phyloP scores from a whole-genome alignment of 2,888 invertebrate genomes.

The Dicroscelio sp. region DNA sequence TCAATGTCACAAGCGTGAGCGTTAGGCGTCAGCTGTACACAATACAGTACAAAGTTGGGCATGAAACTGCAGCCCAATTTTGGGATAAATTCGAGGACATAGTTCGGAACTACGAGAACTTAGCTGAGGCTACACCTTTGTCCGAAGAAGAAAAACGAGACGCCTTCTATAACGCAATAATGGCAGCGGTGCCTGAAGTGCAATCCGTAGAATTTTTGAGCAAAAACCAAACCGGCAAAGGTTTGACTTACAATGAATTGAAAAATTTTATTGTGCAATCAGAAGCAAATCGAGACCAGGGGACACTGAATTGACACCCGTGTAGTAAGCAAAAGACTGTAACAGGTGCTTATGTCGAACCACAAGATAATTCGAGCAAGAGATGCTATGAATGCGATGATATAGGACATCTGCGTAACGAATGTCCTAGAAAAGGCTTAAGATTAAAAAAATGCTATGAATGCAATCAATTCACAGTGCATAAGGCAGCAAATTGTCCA shows the following conservation, averaged over 20 bases:
- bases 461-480: not conserved
- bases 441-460: not conserved
- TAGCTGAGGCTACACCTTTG: conserved; percentile 5
- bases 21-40: conserved; percentile 70
- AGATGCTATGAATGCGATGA: conserved; percentile 19
- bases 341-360: conserved; percentile 13
- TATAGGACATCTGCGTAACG: not conserved
- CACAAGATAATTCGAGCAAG: not conserved
- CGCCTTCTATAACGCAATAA: not conserved
- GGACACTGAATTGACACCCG: not conserved
- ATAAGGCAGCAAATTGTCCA: not conserved
- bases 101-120: conserved; percentile 7
- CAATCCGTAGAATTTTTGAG: conserved; percentile 24
- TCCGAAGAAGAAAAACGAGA: conserved; percentile 56
- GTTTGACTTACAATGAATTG: conserved; percentile 70
- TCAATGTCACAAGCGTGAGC: conserved; percentile 66
- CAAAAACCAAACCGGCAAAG: conserved; percentile 67
- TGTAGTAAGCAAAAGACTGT: not conserved
- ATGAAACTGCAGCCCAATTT: conserved; percentile 73
- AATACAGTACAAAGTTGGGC: conserved; percentile 67
- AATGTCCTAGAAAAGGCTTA: conserved; percentile 6
- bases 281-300: not conserved
- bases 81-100: conserved; percentile 74
- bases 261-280: not conserved
- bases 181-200: conserved; percentile 56